phyloP scores from a whole-genome alignment of 2,113 vertebrate species.

The Urocynchramus pylzowi region DNA sequence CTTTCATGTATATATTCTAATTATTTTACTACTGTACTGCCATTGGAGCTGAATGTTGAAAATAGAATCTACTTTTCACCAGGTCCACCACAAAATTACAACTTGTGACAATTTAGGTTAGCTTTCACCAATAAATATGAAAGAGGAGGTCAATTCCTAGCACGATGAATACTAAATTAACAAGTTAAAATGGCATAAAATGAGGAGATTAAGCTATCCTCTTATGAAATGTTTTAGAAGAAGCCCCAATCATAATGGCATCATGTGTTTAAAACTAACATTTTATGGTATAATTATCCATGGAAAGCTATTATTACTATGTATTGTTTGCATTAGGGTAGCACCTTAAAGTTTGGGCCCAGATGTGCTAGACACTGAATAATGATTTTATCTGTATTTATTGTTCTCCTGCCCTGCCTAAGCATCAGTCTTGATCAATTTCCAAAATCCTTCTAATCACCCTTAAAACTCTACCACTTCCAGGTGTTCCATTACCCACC shows the following conservation, averaged over 20 bases:
- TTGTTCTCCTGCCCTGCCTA: background rate
- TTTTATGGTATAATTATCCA: background rate
- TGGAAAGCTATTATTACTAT: background rate
- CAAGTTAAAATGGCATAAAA: background rate
- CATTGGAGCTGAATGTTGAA: background rate
- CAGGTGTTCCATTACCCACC: background rate
- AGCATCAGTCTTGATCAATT: background rate
- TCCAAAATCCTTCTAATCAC: background rate
- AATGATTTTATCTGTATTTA: background rate
- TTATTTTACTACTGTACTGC: background rate
- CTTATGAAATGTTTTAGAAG: background rate
- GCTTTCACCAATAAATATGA: background rate
- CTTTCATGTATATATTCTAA: conserved; percentile 20
- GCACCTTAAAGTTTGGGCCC: background rate
- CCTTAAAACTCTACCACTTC: background rate
- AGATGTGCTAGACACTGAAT: background rate
- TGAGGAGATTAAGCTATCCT: background rate
- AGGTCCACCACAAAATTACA: background rate
- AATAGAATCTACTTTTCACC: background rate
- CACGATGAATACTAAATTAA: background rate
- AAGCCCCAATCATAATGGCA: background rate
- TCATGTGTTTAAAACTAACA: background rate
- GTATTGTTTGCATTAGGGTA: background rate
- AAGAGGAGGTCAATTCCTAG: background rate
- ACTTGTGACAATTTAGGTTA: background rate